Percentiles rank a stretch among this genome's conserved stretches.
These are phyloP conservation scores for Stictonetta naevosa DNA, from an alignment of 2,113 vertebrate species.

Conservation along the genomic window DNA sequence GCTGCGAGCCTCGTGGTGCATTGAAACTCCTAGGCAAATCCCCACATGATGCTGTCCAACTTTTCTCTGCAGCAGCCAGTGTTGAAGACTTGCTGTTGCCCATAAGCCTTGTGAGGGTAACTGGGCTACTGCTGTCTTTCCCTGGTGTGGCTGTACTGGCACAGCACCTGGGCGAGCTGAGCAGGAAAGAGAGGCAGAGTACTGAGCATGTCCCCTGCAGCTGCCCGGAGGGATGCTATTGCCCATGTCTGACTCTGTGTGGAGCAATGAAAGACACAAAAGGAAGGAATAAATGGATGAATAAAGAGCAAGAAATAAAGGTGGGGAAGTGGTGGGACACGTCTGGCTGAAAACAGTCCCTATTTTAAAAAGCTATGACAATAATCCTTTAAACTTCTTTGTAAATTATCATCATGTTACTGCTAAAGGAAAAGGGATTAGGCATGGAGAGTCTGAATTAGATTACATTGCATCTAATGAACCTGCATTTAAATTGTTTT, in stretches of 20 bases:
- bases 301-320: background rate
- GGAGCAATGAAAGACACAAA: background rate
- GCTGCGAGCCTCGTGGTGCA: too few species aligned
- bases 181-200: background rate
- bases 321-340: background rate
- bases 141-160: background rate
- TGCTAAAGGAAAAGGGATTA: conserved; percentile 43
- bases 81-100: background rate
- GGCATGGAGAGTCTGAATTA: background rate
- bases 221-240: background rate
- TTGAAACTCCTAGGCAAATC: too few species aligned
- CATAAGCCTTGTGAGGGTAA: background rate
- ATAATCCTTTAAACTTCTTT: conserved; percentile 29
- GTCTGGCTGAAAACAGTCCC: background rate
- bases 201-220: background rate
- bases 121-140: background rate
- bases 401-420: background rate
- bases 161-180: background rate
- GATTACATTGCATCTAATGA: conserved; percentile 45
- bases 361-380: background rate
- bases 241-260: background rate
- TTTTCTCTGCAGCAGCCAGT: background rate
- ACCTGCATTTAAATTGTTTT: conserved; percentile 40
- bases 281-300: background rate
- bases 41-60: background rate